A percentile compares a stretch with the other conserved stretches of the same genome.
Conservation (phyloP, 1,140 invertebrate genomes). For the Atopsyche davidsoni region DNA sequence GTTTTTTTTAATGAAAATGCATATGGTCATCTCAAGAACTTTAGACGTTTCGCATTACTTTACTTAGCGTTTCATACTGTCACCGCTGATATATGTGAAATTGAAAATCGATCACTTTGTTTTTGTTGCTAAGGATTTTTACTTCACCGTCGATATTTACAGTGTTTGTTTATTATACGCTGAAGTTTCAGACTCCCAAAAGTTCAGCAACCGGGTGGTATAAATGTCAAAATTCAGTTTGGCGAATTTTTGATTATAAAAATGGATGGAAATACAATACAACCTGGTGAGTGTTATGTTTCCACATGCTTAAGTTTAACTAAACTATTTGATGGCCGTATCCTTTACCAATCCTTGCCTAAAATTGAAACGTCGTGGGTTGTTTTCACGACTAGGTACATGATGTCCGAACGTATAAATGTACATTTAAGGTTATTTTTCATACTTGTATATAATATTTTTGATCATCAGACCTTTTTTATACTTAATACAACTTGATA, state of each 20-base stretch:
- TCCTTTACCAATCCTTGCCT: too few relatives aligned
- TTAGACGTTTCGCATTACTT: neutral
- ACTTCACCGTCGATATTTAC: neutral
- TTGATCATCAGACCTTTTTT: too few relatives aligned
- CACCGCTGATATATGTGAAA: neutral
- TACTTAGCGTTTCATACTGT: neutral
- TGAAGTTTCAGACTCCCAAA: neutral
- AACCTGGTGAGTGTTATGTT: too few relatives aligned
- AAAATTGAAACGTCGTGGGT: too few relatives aligned
- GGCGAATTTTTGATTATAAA: conserved; percentile 5
- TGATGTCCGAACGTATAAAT: too few relatives aligned
- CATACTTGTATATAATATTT: too few relatives aligned
- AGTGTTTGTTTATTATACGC: neutral
- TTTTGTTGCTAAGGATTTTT: conserved; percentile 2
- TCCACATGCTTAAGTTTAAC: too few relatives aligned
- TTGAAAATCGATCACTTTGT: neutral
- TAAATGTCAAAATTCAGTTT: conserved; percentile 19
- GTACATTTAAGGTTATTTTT: too few relatives aligned
- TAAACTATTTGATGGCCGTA: too few relatives aligned
- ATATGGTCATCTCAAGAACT: conserved; percentile 1
- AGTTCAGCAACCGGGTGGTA: conserved; percentile 12
- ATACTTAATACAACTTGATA: too few relatives aligned
- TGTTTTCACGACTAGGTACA: too few relatives aligned
- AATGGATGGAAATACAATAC: conserved; percentile 12
- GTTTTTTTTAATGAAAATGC: conserved; percentile 2